These are phyloP conservation scores for Donacobius atricapilla DNA, from an alignment of 2,113 vertebrate genomes.

Conservation along the genomic window DNA sequence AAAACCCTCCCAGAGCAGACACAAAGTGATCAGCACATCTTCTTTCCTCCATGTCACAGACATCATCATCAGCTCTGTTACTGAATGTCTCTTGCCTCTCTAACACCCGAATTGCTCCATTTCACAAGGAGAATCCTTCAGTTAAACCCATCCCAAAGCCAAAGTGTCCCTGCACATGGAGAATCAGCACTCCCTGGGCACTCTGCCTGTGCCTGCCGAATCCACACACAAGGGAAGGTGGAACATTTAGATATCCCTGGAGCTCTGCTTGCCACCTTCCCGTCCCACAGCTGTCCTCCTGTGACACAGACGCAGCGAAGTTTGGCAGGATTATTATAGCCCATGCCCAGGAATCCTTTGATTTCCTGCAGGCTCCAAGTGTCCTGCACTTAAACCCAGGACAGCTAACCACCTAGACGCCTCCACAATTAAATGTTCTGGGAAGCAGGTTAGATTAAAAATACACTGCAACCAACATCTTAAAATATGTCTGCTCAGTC, in stretches of 20 bases:
- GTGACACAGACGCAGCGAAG: accelerated
- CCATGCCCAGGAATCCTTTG: background rate
- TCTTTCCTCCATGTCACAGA: background rate
- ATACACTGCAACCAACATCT: background rate
- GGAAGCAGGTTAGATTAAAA: slow-evolving; percentile 12
- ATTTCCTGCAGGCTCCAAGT: background rate
- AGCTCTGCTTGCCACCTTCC: background rate
- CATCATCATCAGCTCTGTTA: background rate
- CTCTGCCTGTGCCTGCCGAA: background rate
- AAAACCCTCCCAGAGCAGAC: background rate
- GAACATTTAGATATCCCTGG: background rate
- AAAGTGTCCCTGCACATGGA: background rate
- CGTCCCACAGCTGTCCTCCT: background rate
- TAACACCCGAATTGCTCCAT: background rate
- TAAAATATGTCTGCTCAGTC: background rate
- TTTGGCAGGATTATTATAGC: background rate
- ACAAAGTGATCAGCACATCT: background rate
- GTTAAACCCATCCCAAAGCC: background rate
- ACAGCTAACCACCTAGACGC: background rate
- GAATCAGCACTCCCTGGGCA: background rate
- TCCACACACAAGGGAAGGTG: background rate
- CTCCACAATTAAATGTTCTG: background rate
- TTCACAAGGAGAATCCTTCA: background rate
- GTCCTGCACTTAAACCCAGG: background rate
- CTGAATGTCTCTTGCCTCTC: background rate